Percentiles rank a stretch among this genome's conserved stretches.
Evolutionary conservation across 2,797 vertebrate species (phyloP).

Genomic region (Arrhamphus sclerolepis): DNA sequence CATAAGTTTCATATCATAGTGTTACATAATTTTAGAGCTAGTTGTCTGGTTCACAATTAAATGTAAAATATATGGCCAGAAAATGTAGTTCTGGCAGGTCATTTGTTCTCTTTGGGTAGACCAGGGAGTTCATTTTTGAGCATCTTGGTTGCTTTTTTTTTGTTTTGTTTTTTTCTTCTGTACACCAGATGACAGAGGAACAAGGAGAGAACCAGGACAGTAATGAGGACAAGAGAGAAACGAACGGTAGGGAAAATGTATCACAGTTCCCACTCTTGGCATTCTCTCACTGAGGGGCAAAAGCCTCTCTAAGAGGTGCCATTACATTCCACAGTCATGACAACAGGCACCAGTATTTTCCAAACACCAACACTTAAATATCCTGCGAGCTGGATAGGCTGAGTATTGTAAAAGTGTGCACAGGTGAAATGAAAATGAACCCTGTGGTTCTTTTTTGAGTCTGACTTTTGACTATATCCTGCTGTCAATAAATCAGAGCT

Average conservation of each 20-base stretch:
- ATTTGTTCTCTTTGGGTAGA: neutral
- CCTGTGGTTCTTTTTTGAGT: too few relatives aligned
- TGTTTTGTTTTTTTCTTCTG: neutral
- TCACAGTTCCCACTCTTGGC: slow-evolving; percentile 33
- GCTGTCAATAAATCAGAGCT: too few relatives aligned
- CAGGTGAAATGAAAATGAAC: neutral
- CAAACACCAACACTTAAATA: slow-evolving; percentile 50
- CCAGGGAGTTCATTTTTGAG: neutral
- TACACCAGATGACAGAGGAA: neutral
- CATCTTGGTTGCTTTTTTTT: neutral
- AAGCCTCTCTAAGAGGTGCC: slow-evolving; percentile 55
- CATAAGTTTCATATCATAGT: too few relatives aligned
- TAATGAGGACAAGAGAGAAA: slow-evolving; percentile 12
- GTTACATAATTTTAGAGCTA: too few relatives aligned
- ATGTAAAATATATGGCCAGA: too few relatives aligned
- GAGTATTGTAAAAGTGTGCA: slow-evolving; percentile 1
- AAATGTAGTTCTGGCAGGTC: neutral
- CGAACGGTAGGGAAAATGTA: slow-evolving; percentile 27
- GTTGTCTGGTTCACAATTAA: too few relatives aligned
- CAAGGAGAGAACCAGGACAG: slow-evolving; percentile 6
- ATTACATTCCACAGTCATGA: slow-evolving; percentile 73
- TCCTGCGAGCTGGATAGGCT: slow-evolving; percentile 20
- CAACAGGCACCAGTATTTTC: slow-evolving; percentile 56
- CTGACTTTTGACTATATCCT: neutral
- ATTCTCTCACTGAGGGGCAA: slow-evolving; percentile 53